These are phyloP conservation scores for Margarornis squamiger DNA, from an alignment of 2,797 vertebrate species.

Conservation along the genomic window DNA sequence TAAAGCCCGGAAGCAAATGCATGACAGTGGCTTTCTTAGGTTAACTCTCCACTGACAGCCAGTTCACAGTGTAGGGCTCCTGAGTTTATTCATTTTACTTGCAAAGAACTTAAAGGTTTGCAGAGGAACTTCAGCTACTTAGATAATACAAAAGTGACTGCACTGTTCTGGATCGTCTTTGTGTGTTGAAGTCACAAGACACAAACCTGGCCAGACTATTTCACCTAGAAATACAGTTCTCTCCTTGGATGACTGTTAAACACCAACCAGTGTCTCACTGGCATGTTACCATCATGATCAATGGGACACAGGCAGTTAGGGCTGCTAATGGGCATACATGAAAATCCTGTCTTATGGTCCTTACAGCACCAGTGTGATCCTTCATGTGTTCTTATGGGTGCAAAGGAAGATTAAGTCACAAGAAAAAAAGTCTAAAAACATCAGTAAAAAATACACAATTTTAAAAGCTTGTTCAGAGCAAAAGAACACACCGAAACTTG, in stretches of 20 bases:
- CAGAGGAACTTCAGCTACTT: neutral
- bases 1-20: neutral
- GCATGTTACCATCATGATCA: neutral
- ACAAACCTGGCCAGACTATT: neutral
- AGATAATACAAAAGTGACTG: neutral
- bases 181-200: neutral
- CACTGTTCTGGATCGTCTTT: neutral
- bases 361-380: neutral
- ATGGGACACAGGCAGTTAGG: fast-evolving
- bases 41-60: neutral
- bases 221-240: neutral
- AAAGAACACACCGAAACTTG: neutral
- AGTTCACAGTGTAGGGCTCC: neutral
- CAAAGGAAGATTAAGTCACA: neutral
- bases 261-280: neutral
- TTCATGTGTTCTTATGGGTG: neutral
- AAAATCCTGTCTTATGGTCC: neutral
- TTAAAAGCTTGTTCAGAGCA: neutral
- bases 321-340: neutral
- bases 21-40: neutral
- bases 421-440: neutral
- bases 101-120: neutral
- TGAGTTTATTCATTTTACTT: neutral
- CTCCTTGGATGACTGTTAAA: neutral
- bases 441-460: neutral